These are phyloP conservation scores for Drosophila tsacasi DNA, from an alignment of 1,140 invertebrate genomes.

Conservation along the genomic window DNA sequence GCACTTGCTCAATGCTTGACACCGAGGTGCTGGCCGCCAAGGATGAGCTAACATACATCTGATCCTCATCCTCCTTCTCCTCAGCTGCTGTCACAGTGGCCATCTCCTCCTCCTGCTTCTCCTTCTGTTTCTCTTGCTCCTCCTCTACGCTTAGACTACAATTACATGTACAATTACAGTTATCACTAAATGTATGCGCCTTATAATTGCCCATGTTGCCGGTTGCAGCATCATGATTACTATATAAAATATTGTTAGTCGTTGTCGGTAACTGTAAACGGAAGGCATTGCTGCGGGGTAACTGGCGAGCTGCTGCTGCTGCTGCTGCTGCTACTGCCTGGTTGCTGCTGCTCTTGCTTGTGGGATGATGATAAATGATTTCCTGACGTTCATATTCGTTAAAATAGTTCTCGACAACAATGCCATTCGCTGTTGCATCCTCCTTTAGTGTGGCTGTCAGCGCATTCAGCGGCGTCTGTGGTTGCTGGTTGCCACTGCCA, in stretches of 20 bases:
- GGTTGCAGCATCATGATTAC: slow-evolving; percentile 72
- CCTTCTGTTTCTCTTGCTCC: not conserved
- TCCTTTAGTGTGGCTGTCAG: slow-evolving; percentile 29
- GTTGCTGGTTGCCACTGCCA: slow-evolving; percentile 21
- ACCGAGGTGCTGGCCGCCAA: slow-evolving; percentile 72
- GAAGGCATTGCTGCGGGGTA: slow-evolving; percentile 57
- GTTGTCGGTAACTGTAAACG: slow-evolving; percentile 73
- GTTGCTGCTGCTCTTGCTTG: slow-evolving; percentile 47
- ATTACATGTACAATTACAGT: slow-evolving; percentile 82
- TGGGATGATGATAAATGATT: slow-evolving; percentile 83
- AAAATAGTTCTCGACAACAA: slow-evolving; percentile 84
- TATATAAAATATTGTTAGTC: slow-evolving; percentile 81
- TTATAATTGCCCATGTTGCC: slow-evolving; percentile 58
- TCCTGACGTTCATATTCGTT: slow-evolving; percentile 84
- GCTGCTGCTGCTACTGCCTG: slow-evolving; percentile 4
- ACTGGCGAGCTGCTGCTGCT: slow-evolving; percentile 31
- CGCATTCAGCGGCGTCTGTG: slow-evolving; percentile 37
- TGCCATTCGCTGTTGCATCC: slow-evolving; percentile 54
- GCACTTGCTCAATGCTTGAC: slow-evolving; percentile 77
- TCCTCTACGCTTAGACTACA: slow-evolving; percentile 68
- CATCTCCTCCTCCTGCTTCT: slow-evolving; percentile 20
- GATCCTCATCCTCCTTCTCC: slow-evolving; percentile 23
- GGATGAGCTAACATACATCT: slow-evolving; percentile 38
- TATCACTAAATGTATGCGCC: slow-evolving; percentile 83
- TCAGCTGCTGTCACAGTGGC: slow-evolving; percentile 41